phyloP scores from a whole-genome alignment of 2,113 vertebrate species.

The Rhipidura dahli region DNA sequence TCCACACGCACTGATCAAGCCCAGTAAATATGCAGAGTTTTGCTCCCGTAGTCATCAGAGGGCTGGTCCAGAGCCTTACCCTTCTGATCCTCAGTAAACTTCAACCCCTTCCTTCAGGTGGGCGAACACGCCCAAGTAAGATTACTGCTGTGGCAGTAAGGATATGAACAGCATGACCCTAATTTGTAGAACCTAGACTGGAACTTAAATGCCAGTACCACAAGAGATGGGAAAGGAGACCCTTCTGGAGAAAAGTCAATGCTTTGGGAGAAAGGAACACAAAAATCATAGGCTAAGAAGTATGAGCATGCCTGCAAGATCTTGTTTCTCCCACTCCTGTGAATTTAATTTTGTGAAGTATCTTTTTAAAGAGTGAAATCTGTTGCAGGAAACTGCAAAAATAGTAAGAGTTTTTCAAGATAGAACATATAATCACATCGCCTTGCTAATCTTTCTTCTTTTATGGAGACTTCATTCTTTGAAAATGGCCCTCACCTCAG shows the following conservation, averaged over 20 bases:
- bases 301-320: background rate
- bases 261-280: background rate
- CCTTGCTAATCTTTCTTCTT: background rate
- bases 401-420: background rate
- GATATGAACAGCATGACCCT: background rate
- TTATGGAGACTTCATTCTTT: background rate
- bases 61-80: background rate
- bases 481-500: background rate
- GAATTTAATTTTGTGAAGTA: background rate
- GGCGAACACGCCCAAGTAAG: background rate
- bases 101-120: background rate
- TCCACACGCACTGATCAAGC: background rate
- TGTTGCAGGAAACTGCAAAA: background rate
- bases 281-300: background rate
- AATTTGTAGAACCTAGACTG: background rate
- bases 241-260: background rate
- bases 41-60: background rate
- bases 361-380: background rate
- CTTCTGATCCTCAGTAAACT: background rate
- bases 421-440: background rate
- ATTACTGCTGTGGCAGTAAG: background rate
- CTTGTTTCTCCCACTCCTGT: background rate
- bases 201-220: background rate
- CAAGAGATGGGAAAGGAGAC: background rate
- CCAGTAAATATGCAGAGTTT: background rate